Evolutionary conservation across 2,113 vertebrate species (phyloP), one percentile per base, ranked within the genome.

Genomic region (Aspiorhynchus laticeps): DNA sequence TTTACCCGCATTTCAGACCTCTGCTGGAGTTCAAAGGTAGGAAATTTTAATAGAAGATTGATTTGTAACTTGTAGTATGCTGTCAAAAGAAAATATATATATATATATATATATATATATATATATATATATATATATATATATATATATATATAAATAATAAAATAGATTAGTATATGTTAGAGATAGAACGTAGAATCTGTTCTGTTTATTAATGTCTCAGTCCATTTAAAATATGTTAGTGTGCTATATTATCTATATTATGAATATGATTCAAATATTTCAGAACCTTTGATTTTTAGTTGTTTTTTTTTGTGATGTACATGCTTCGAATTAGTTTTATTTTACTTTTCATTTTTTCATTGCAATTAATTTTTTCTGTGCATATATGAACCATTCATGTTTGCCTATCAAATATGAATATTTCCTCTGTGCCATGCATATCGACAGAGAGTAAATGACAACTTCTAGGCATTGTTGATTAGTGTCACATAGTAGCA

Each of bases 21-120:
- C 91, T 95, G 53, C 92, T 95, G 26, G 94, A 95, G 92, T 95
- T 95, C 88, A 95, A 95, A 96, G 95, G 95, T 95, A 94, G 92
- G 93, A 76, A 46, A 69, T 82, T 53, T 21, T 21, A 2, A 53
- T 26, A 2, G 7, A 41, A 43, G 24, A 75, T 46, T 75, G 24
- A 46, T 26, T 38, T 73, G 38, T 41, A 76, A 43, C 38, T 26
- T 43, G 28, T 48, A 48, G 12, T 48, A n/a, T 48, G 24, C 4
- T 46, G 17, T 74, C 36, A 10, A 74, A 43, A 43, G 38, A 38
- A 48, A 15, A 15, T 51, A 15, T 51, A 51, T 15, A 46, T 11
- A 46, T 46, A 46, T 46, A 51, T 46, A 46, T 46, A 46, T 46
- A n/a, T n/a, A n/a, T n/a, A n/a, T n/a, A n/a, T n/a, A n/a, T n/a